Evolutionary conservation across 92 coral and sea anemone genomes (phyloP).

Genomic region (Montipora capitata): DNA sequence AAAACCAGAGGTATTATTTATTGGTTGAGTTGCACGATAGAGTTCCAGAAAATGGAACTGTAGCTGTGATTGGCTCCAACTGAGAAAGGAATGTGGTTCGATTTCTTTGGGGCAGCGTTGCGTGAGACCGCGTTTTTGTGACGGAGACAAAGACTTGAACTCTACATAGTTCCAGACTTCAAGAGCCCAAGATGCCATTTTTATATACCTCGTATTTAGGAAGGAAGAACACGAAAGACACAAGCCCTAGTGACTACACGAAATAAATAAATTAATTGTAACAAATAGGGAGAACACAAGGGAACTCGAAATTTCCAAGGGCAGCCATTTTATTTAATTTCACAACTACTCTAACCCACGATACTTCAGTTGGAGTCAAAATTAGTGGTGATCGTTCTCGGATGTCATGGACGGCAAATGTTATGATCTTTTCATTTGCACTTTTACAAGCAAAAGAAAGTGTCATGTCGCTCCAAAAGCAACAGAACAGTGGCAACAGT

Average conservation of each 20-base stretch:
- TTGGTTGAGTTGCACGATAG: too few species aligned
- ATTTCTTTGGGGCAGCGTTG: too few species aligned
- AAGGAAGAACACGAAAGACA: conserved; percentile 13
- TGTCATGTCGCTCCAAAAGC: conserved; percentile 70
- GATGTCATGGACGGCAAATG: conserved; percentile 72
- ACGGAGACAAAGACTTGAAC: too few species aligned
- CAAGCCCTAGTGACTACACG: not conserved
- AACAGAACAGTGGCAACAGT: conserved; percentile 66
- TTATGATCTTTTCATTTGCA: conserved; percentile 73
- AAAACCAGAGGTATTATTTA: too few species aligned
- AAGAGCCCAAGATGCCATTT: not conserved
- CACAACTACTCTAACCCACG: not conserved
- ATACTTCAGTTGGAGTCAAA: conserved; percentile 35
- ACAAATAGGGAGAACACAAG: not conserved
- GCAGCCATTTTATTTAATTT: conserved; percentile 15
- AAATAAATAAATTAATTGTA: not conserved
- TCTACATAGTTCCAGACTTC: too few species aligned
- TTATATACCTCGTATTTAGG: not conserved
- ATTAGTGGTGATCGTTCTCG: conserved; percentile 72
- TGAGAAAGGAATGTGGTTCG: too few species aligned
- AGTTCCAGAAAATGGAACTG: too few species aligned
- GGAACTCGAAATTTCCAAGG: not conserved
- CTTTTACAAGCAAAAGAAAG: conserved; percentile 39
- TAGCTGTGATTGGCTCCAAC: too few species aligned
- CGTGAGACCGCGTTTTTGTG: too few species aligned